Percentiles rank a stretch among this genome's conserved stretches.
Conservation (phyloP, 2,888 invertebrate species). For the Emmelina monodactyla region DNA sequence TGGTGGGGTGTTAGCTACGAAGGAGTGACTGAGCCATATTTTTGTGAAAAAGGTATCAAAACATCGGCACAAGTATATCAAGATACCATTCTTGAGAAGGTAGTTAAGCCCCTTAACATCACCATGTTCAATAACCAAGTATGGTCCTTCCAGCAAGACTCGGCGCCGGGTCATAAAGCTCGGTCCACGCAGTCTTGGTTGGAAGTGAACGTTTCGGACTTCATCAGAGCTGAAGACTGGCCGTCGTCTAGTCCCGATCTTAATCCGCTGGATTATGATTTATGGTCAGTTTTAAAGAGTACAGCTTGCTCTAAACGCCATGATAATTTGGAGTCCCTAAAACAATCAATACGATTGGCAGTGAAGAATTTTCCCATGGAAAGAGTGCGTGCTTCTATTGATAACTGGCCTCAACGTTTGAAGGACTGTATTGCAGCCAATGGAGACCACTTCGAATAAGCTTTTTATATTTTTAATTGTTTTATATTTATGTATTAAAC, state of each 20-base stretch:
- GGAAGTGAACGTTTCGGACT: constrained; percentile 10
- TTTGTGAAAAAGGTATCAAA: constrained; percentile 7
- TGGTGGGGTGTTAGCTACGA: too few species aligned
- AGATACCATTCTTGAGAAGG: constrained; percentile 10
- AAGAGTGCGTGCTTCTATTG: constrained; percentile 10
- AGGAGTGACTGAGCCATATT: too few species aligned
- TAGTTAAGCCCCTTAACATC: constrained; percentile 10
- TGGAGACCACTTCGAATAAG: constrained; percentile 7
- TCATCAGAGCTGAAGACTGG: constrained; percentile 13
- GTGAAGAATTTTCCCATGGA: constrained; percentile 10
- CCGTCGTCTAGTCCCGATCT: constrained; percentile 13
- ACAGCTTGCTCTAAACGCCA: constrained; percentile 6
- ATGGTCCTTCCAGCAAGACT: constrained; percentile 7
- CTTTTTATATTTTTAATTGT: constrained; percentile 1
- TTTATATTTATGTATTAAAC: constrained; percentile 3
- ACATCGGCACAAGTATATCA: constrained; percentile 5
- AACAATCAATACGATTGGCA: constrained; percentile 6
- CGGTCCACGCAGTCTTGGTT: constrained; percentile 12
- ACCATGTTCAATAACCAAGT: constrained; percentile 11
- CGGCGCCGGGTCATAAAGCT: constrained; percentile 10
- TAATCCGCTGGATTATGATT: constrained; percentile 10
- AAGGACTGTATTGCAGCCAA: constrained; percentile 8
- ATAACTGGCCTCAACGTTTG: constrained; percentile 10
- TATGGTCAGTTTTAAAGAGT: constrained; percentile 11
- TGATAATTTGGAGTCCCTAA: constrained; percentile 5